Evolutionary conservation across 2,113 vertebrate species (phyloP).

Genomic region (Perca fluviatilis): DNA sequence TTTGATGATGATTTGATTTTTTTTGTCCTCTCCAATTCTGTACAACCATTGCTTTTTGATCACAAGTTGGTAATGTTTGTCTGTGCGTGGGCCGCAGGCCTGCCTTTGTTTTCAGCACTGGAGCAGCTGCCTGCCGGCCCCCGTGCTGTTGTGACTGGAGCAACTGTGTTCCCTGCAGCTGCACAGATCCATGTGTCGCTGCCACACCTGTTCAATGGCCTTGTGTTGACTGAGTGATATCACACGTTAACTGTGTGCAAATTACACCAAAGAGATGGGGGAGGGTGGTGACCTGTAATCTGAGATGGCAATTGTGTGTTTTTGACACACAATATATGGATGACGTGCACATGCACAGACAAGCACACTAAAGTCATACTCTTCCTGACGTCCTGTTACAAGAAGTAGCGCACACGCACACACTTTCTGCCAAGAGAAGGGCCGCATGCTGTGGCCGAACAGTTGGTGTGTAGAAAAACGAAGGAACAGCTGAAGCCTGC

Average conservation of each 20-base stretch:
- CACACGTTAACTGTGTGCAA: constrained; percentile 55
- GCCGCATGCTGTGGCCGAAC: constrained; percentile 56
- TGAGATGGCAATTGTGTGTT: constrained; percentile 17
- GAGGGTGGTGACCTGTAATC: constrained; percentile 7
- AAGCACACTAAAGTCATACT: not conserved
- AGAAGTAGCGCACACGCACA: constrained; percentile 37
- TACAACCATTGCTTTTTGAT: not conserved
- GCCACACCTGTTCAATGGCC: constrained; percentile 71
- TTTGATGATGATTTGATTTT: not conserved
- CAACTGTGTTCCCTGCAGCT: constrained; percentile 73
- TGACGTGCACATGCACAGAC: not conserved
- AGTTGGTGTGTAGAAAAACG: constrained; percentile 52
- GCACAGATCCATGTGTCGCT: constrained; percentile 63
- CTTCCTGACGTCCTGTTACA: constrained; percentile 16
- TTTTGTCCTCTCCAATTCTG: not conserved
- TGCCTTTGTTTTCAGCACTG: constrained; percentile 48
- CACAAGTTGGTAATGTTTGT: not conserved
- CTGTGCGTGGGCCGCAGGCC: constrained; percentile 34
- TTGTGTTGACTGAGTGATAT: constrained; percentile 66
- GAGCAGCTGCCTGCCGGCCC: constrained; percentile 61
- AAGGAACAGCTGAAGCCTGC: constrained; percentile 71
- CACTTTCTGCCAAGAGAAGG: not conserved
- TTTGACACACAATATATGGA: constrained; percentile 6
- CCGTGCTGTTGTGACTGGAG: constrained; percentile 64
- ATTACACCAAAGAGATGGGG: constrained; percentile 22